Evolutionary conservation across 2,113 vertebrate genomes (phyloP), one percentile per base, ranked within the genome.

Genomic region (Anoura caudifer): DNA sequence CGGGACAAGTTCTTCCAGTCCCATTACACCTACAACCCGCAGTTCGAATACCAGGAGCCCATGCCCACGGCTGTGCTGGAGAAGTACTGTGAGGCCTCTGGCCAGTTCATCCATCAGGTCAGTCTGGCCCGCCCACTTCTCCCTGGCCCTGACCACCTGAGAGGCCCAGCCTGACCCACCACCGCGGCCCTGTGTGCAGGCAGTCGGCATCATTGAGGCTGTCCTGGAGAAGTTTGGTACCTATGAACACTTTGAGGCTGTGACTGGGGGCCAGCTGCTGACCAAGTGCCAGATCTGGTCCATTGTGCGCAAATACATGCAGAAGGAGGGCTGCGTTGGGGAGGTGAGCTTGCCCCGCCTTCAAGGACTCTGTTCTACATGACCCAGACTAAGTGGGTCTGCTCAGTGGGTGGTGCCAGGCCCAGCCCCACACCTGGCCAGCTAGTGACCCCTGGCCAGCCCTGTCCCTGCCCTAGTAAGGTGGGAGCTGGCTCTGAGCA

Each of bases 261-360:
- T 99, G 89, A 99, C 99, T 0, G 99, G 99, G 0, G 99, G 99
- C 79, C 98, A 97, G 92, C 97, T 99, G 70, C 98, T 99, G 65
- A 99, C 99, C 31, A 99, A 99, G 81, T 99, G 99, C 98, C 99
- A 99, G 93, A 99, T 99, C 90, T 99, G 99, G 99, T 99, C 99
- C 0, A 96, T 98, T 0, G 99, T 99, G 31, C 99, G 99, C 65
- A 99, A 99, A 97, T 99, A 99, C 96, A 99, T 99, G 98, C 99
- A 99, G 98, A 99, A 99, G 96, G 99, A 99, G 95, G 99, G 99
- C 98, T 99, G 99, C 5, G 98, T 98, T 14, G 99, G 99, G 84
- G 99, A 99, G 99, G 99, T 99, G 98, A 99, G 96, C 54, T 59
- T 59, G 56, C 36, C 28, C 47, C n/a, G 24, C 65, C 36, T 82